These are phyloP conservation scores for Bradypodion ventrale DNA, from an alignment of 2,797 vertebrate species.

Conservation along the genomic window DNA sequence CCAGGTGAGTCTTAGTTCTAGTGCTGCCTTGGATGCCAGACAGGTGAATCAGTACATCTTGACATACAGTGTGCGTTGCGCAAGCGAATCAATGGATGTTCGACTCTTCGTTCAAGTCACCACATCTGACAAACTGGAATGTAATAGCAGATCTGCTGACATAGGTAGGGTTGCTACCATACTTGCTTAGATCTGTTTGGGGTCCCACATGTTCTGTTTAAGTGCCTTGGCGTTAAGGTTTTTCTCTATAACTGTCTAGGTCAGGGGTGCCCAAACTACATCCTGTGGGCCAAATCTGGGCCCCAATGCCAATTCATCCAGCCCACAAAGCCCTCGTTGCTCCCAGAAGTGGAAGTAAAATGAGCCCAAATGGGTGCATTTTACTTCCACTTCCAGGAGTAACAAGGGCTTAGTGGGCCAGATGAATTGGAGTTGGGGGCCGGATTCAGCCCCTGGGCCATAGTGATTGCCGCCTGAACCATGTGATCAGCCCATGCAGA, in stretches of 20 bases:
- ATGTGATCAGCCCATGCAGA: no score
- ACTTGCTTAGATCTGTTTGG: neutral
- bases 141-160: constrained; percentile 51
- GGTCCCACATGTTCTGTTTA: neutral
- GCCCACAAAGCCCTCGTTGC: no score
- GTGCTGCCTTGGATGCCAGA: constrained; percentile 59
- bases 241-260: neutral
- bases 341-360: no score
- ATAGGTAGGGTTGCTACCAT: constrained; percentile 53
- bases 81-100: rapidly evolving
- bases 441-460: no score
- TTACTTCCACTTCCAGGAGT: no score
- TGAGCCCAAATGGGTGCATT: no score
- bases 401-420: no score
- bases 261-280: no score
- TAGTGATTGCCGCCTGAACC: no score
- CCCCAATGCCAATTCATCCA: no score
- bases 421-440: no score
- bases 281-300: no score
- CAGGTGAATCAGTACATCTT: constrained; percentile 66
- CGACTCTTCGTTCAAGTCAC: neutral
- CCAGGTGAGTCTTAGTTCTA: constrained; percentile 73
- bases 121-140: neutral
- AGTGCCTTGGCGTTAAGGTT: neutral
- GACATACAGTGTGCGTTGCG: constrained; percentile 32